phyloP scores from a whole-genome alignment of 2,888 invertebrate species.

The Heliconius hortense region DNA sequence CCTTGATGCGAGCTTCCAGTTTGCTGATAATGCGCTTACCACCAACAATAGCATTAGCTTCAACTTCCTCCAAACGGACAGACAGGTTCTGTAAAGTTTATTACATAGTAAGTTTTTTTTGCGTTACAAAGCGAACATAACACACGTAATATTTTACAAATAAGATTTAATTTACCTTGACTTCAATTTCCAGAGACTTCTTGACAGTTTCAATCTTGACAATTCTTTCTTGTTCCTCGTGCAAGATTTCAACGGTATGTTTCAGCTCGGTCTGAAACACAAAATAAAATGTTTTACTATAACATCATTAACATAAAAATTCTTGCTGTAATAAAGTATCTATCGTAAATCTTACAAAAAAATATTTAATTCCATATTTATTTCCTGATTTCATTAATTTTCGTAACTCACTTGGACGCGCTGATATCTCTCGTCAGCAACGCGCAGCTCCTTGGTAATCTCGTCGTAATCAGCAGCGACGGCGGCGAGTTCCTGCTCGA shows the following conservation, averaged over 20 bases:
- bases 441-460: conserved; percentile 96
- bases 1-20: conserved; percentile 96
- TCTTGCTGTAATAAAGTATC: neutral
- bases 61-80: conserved; percentile 96
- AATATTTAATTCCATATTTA: too few species aligned
- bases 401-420: conserved; percentile 85
- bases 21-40: conserved; percentile 99
- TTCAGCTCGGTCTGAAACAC: conserved; percentile 90
- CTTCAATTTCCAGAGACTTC: conserved; percentile 98
- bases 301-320: neutral
- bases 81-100: conserved; percentile 86
- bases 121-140: neutral
- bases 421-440: conserved; percentile 97
- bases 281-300: neutral
- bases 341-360: neutral
- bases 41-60: conserved; percentile 97
- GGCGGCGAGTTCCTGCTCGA: conserved; percentile 95
- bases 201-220: conserved; percentile 98
- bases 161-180: conserved; percentile 83
- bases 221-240: conserved; percentile 98
- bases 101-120: neutral
- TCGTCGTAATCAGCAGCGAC: conserved; percentile 98
- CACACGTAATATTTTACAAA: neutral
- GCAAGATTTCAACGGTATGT: conserved; percentile 95
- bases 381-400: neutral